A percentile compares a stretch with the other conserved stretches of the same genome.
Evolutionary conservation across 2,113 vertebrate species (phyloP).

Genomic region (Corythornis vintsioides): DNA sequence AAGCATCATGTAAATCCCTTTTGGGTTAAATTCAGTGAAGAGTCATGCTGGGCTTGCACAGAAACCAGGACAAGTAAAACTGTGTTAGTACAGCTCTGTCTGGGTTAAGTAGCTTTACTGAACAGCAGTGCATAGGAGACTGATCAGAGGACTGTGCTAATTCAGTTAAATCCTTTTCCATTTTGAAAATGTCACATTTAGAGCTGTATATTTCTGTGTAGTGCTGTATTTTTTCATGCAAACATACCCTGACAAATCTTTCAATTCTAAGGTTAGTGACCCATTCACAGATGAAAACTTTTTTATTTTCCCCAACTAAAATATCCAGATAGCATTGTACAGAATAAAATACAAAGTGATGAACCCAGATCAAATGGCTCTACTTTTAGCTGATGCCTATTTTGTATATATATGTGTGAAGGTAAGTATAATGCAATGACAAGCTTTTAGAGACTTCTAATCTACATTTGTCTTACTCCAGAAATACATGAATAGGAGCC

Average conservation of each 20-base stretch:
- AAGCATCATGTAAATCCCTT: slow-evolving; percentile 21
- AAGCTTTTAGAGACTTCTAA: slow-evolving; percentile 26
- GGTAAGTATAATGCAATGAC: background rate
- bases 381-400: slow-evolving; percentile 5
- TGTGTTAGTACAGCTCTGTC: slow-evolving; percentile 49
- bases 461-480: slow-evolving; percentile 20
- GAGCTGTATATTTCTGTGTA: background rate
- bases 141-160: slow-evolving; percentile 68
- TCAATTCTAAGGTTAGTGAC: slow-evolving; percentile 40
- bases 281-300: slow-evolving; percentile 22
- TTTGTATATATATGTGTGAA: slow-evolving; percentile 1
- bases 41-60: slow-evolving; percentile 28
- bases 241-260: slow-evolving; percentile 50
- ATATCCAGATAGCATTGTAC: background rate
- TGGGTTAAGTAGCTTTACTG: slow-evolving; percentile 63
- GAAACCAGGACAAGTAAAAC: slow-evolving; percentile 41
- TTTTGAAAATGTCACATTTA: slow-evolving; percentile 62
- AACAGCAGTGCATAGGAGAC: slow-evolving; percentile 59
- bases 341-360: slow-evolving; percentile 7
- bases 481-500: background rate
- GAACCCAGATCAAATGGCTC: slow-evolving; percentile 4
- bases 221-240: slow-evolving; percentile 50
- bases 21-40: slow-evolving; percentile 28
- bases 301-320: background rate
- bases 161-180: slow-evolving; percentile 66